A percentile compares a stretch with the other conserved stretches of the same genome.
Conservation (phyloP, 2,888 invertebrate species). For the Dendrolimus houi region DNA sequence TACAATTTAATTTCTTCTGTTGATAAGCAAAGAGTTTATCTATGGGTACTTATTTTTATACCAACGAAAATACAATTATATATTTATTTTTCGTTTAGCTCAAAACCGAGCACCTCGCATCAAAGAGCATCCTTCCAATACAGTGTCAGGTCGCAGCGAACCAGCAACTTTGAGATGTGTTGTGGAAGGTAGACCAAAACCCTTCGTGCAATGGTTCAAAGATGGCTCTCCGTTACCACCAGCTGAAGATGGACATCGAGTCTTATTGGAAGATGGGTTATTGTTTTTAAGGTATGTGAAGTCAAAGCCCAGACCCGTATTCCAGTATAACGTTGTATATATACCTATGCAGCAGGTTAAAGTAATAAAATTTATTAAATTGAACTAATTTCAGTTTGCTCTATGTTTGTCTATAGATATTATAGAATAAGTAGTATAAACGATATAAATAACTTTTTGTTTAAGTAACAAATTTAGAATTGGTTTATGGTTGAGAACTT, state of each 20-base stretch:
- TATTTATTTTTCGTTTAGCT: constrained; percentile 63
- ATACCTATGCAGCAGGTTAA: too few species aligned
- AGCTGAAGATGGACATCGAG: constrained; percentile 91
- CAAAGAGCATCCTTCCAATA: constrained; percentile 97
- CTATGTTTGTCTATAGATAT: too few species aligned
- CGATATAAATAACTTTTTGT: too few species aligned
- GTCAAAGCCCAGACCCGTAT: too few species aligned
- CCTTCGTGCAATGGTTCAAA: constrained; percentile 94
- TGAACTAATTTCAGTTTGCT: too few species aligned
- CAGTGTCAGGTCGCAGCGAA: constrained; percentile 96
- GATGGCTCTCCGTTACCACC: constrained; percentile 90
- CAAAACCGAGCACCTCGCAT: constrained; percentile 95
- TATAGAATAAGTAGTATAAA: too few species aligned
- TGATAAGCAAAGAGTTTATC: too few species aligned
- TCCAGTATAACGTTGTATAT: too few species aligned
- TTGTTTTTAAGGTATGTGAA: constrained; percentile 85
- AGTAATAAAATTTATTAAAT: too few species aligned
- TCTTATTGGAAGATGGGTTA: constrained; percentile 92
- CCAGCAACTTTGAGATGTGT: constrained; percentile 98
- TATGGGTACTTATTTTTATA: neutral
- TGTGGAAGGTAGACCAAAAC: constrained; percentile 95
- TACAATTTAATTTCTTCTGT: too few species aligned
- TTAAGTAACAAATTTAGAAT: too few species aligned
- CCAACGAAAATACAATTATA: neutral
- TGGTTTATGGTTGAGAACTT: too few species aligned